Conservation (phyloP, 1,140 invertebrate genomes). For the Oryctes rhinoceros region DNA sequence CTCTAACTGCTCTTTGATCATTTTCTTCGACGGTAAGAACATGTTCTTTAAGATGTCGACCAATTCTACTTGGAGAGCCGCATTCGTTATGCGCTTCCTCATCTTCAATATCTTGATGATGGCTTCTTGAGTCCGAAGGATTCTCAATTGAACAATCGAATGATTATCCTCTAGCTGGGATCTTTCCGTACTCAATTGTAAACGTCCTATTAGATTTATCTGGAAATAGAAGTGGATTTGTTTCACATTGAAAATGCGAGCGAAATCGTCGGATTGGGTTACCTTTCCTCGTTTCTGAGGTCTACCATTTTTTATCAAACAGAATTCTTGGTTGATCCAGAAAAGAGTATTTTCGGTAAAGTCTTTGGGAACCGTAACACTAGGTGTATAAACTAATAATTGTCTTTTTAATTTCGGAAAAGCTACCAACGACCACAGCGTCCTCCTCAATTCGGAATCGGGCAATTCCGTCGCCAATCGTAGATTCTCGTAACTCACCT, state of each 20-base stretch:
- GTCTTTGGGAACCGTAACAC: constrained; percentile 88
- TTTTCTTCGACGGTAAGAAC: constrained; percentile 98
- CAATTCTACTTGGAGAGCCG: constrained; percentile 94
- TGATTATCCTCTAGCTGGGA: constrained; percentile 97
- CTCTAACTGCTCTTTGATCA: constrained; percentile 99
- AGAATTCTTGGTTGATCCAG: constrained; percentile 98
- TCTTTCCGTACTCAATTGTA: constrained; percentile 94
- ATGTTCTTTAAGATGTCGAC: constrained; percentile 99
- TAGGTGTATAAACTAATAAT: constrained; percentile 82
- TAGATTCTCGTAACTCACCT: constrained; percentile 94
- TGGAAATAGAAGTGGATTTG: constrained; percentile 47
- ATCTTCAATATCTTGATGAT: constrained; percentile 99
- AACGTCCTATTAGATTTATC: constrained; percentile 90
- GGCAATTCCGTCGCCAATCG: constrained; percentile 95
- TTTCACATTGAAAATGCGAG: not conserved
- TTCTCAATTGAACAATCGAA: constrained; percentile 94
- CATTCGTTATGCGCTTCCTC: constrained; percentile 93
- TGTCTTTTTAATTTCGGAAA: constrained; percentile 97
- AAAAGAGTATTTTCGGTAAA: constrained; percentile 93
- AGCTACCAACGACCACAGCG: constrained; percentile 97
- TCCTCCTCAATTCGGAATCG: constrained; percentile 91
- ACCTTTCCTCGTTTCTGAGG: constrained; percentile 92
- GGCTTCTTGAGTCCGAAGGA: constrained; percentile 92
- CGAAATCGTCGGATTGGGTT: not conserved
- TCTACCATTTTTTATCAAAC: constrained; percentile 90